Percentiles rank a stretch among this genome's conserved stretches.
phyloP scores from a whole-genome alignment of 1,140 invertebrate genomes.

The Pachypeltis micranthus region DNA sequence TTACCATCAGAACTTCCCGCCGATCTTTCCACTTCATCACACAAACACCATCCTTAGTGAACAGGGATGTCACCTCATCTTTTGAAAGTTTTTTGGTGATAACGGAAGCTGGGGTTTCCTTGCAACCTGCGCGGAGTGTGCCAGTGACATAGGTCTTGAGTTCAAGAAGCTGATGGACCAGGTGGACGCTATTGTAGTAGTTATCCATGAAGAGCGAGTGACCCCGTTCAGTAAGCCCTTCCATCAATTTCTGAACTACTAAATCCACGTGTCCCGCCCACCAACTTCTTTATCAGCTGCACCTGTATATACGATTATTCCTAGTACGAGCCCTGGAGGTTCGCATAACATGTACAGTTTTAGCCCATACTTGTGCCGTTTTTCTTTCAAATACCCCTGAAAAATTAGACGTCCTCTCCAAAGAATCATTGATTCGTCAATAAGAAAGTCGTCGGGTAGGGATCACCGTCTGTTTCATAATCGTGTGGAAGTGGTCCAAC shows the following conservation, averaged over 20 bases:
- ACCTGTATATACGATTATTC: conserved; percentile 16
- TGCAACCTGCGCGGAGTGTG: conserved; percentile 34
- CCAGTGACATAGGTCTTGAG: conserved; percentile 37
- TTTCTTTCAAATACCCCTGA: conserved; percentile 31
- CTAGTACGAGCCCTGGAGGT: conserved; percentile 16
- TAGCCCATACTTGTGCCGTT: conserved; percentile 31
- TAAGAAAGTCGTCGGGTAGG: conserved; percentile 23
- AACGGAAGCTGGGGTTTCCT: conserved; percentile 32
- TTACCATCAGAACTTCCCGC: conserved; percentile 21
- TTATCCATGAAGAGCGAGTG: conserved; percentile 23
- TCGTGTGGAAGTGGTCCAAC: conserved; percentile 5
- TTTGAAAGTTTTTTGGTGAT: conserved; percentile 32
- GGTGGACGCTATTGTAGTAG: conserved; percentile 35
- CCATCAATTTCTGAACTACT: conserved; percentile 19
- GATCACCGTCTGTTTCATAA: conserved; percentile 5
- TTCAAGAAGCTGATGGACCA: conserved; percentile 34
- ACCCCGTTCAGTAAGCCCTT: conserved; percentile 14
- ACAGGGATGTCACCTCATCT: conserved; percentile 30
- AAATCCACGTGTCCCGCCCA: conserved; percentile 11
- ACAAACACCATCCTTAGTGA: conserved; percentile 33
- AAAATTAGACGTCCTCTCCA: conserved; percentile 32
- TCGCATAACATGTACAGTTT: conserved; percentile 30
- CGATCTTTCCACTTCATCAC: conserved; percentile 37
- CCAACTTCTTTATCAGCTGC: conserved; percentile 4
- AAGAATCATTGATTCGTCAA: conserved; percentile 29